phyloP scores from a whole-genome alignment of 2,113 vertebrate genomes.

The Trichomycterus rosablanca region DNA sequence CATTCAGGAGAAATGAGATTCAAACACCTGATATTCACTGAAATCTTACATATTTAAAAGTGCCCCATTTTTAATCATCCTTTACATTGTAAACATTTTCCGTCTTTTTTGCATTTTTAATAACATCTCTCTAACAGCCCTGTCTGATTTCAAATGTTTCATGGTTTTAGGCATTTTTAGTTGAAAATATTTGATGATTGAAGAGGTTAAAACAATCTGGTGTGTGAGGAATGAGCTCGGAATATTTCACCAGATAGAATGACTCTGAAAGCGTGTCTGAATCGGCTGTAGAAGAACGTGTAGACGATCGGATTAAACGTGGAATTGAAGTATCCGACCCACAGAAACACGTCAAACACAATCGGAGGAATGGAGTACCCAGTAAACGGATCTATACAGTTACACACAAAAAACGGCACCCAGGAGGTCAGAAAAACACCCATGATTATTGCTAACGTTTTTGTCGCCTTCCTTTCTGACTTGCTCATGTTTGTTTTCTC shows the following conservation, averaged over 20 bases:
- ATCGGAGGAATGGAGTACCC: constrained; percentile 60
- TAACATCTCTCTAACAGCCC: no score
- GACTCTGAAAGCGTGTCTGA: constrained; percentile 73
- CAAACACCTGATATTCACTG: no score
- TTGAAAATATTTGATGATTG: no score
- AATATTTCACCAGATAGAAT: constrained; percentile 73
- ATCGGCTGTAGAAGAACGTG: constrained; percentile 78
- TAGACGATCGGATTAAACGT: constrained; percentile 77
- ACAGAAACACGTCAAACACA: constrained; percentile 66
- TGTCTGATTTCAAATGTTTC: no score
- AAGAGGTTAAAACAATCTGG: not conserved
- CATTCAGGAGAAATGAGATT: no score
- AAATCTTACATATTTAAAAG: no score
- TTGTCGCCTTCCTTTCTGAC: constrained; percentile 72
- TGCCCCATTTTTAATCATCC: no score
- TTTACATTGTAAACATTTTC: no score
- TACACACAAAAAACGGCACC: constrained; percentile 77
- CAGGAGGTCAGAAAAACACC: constrained; percentile 76
- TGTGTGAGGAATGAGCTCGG: constrained; percentile 58
- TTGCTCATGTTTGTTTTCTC: constrained; percentile 27
- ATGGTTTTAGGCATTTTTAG: no score
- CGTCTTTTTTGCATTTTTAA: no score
- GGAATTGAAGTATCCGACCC: constrained; percentile 81
- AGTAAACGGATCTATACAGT: constrained; percentile 65
- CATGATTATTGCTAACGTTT: constrained; percentile 71